A percentile compares a stretch with the other conserved stretches of the same genome.
Evolutionary conservation across 1,140 invertebrate species (phyloP).

Genomic region (Anoplophora glabripennis): DNA sequence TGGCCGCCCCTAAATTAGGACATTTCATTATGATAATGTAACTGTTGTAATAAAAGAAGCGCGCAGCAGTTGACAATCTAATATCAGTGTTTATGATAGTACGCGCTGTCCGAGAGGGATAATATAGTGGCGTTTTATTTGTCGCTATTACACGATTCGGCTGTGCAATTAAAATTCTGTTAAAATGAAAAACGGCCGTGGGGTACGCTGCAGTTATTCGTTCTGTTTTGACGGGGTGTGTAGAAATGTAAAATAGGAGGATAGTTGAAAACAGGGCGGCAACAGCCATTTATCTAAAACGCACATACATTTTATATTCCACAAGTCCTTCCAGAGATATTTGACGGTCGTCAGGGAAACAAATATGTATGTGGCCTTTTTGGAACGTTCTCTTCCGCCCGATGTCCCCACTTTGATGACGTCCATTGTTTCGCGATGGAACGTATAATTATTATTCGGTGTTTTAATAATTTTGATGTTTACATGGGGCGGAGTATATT

Average conservation of each 20-base stretch:
- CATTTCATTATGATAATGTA: conserved; percentile 2
- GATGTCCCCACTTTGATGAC: too few species aligned
- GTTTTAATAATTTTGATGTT: too few species aligned
- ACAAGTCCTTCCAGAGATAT: too few species aligned
- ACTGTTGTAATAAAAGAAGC: conserved; percentile 2
- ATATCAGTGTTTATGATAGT: conserved; percentile 21
- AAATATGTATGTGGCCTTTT: too few species aligned
- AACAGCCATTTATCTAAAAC: too few species aligned
- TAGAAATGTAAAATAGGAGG: conserved; percentile 5
- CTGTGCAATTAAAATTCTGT: conserved; percentile 30
- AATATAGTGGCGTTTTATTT: conserved; percentile 27
- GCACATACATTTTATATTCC: too few species aligned
- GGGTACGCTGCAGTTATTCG: conserved; percentile 12
- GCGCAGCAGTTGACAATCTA: conserved; percentile 8
- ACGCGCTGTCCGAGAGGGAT: conserved; percentile 15
- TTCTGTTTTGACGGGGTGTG: conserved; percentile 10
- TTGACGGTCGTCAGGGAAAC: too few species aligned
- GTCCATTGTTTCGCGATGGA: too few species aligned
- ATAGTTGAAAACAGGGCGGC: not conserved
- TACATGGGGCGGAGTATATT: too few species aligned
- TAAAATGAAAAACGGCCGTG: conserved; percentile 28
- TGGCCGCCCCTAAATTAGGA: not conserved
- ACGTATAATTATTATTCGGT: too few species aligned
- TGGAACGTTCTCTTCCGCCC: too few species aligned
- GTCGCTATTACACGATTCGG: conserved; percentile 28